Percentiles rank a stretch among this genome's conserved stretches.
Evolutionary conservation across 2,797 vertebrate genomes (phyloP).

Genomic region (Molossus alvarezi): DNA sequence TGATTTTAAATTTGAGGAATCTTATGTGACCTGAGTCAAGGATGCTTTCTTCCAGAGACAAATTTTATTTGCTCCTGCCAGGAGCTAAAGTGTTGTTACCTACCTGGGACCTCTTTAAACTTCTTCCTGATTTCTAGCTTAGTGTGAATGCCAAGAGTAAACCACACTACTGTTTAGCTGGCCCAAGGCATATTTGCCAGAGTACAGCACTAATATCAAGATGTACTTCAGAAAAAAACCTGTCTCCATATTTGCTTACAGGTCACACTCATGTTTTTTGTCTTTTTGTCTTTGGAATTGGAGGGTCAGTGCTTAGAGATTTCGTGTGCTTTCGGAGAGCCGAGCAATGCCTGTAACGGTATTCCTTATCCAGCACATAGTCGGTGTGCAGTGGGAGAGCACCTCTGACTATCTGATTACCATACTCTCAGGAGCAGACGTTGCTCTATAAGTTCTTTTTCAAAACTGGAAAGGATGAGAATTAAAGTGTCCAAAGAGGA

Average conservation of each 20-base stretch:
- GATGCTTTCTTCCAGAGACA: not conserved
- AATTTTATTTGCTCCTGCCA: constrained; percentile 11
- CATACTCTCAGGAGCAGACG: not conserved
- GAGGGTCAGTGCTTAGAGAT: not conserved
- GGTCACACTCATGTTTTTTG: not conserved
- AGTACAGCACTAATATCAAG: not conserved
- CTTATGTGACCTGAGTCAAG: not conserved
- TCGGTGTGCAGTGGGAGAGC: not conserved
- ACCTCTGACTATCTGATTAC: not conserved
- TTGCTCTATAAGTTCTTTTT: not conserved
- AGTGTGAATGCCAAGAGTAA: not conserved
- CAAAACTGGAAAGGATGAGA: not conserved
- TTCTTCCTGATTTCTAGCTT: constrained; percentile 7
- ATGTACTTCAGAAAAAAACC: constrained; percentile 9
- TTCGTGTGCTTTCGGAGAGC: constrained; percentile 14
- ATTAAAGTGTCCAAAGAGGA: not conserved
- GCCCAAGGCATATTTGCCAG: not conserved
- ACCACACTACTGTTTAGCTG: not conserved
- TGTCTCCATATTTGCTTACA: constrained; percentile 41
- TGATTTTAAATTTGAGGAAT: constrained; percentile 48
- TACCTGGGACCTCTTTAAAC: not conserved
- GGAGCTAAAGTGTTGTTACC: not conserved
- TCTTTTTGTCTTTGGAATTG: not conserved
- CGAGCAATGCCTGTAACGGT: not conserved
- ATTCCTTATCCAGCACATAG: not conserved